phyloP scores from a whole-genome alignment of 1,140 invertebrate species.

The Pseudoatta argentina region DNA sequence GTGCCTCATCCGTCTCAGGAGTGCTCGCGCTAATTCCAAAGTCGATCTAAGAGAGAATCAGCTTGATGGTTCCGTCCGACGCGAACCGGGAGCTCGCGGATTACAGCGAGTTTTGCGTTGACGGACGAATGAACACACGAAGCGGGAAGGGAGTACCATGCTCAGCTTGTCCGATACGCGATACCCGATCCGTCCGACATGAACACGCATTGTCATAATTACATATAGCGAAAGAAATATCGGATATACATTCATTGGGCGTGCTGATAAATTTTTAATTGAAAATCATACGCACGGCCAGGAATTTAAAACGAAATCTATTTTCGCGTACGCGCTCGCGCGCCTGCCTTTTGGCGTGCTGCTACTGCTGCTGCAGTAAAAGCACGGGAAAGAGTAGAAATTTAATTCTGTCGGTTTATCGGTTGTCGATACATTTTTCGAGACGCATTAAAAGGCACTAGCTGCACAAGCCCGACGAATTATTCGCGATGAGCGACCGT shows the following conservation, averaged over 20 bases:
- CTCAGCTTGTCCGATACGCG: slow-evolving; percentile 32
- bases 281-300: slow-evolving; percentile 38
- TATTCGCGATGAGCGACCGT: slow-evolving; percentile 61
- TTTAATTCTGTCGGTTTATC: slow-evolving; percentile 62
- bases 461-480: slow-evolving; percentile 58
- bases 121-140: background rate
- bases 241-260: slow-evolving; percentile 50
- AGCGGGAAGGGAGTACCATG: background rate
- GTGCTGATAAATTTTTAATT: slow-evolving; percentile 63
- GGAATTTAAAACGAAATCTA: slow-evolving; percentile 59
- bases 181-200: slow-evolving; percentile 35
- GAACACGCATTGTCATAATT: slow-evolving; percentile 53
- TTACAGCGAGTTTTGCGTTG: slow-evolving; percentile 31
- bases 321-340: slow-evolving; percentile 26
- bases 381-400: slow-evolving; percentile 62
- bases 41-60: slow-evolving; percentile 16
- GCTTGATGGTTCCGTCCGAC: slow-evolving; percentile 7
- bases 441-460: slow-evolving; percentile 63
- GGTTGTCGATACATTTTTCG: slow-evolving; percentile 46
- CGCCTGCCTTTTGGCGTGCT: slow-evolving; percentile 45
- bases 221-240: slow-evolving; percentile 57
- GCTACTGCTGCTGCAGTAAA: slow-evolving; percentile 44
- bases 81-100: slow-evolving; percentile 31
- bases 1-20: slow-evolving; percentile 23
- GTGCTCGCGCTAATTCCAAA: slow-evolving; percentile 36